These are phyloP conservation scores for Leptinotarsa peninsularis DNA, from an alignment of 2,888 invertebrate species.

Conservation along the genomic window DNA sequence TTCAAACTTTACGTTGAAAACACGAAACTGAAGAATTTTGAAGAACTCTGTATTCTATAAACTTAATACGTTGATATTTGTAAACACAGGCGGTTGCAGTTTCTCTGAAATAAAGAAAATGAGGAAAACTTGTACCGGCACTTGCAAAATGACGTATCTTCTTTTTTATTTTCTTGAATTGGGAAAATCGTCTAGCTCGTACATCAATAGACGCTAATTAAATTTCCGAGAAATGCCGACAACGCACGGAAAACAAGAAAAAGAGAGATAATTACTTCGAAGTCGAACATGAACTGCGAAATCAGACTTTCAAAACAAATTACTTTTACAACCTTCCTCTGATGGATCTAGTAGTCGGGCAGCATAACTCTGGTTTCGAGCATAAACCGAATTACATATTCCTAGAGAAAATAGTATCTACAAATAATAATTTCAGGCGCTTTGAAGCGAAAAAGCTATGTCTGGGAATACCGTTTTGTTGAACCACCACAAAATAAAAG, in stretches of 20 bases:
- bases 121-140: background rate
- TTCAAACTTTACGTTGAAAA: no score
- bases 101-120: background rate
- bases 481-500: no score
- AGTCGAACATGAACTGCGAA: conserved; percentile 16
- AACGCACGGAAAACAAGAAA: conserved; percentile 8
- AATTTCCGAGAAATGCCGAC: conserved; percentile 15
- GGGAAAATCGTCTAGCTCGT: conserved; percentile 3
- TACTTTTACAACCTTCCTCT: conserved; percentile 27
- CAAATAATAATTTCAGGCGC: no score
- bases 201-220: conserved; percentile 13
- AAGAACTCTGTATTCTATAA: no score
- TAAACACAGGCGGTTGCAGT: no score
- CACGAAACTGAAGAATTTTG: no score
- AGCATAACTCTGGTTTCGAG: background rate
- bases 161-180: background rate
- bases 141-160: background rate
- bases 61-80: no score
- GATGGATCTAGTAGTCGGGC: background rate
- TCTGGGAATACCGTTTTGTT: no score
- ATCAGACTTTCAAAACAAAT: conserved; percentile 31
- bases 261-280: conserved; percentile 6
- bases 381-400: background rate
- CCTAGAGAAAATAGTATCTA: no score
- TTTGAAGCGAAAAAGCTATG: no score